Conservation (phyloP, 2,797 vertebrate genomes). For the Poecilia gillii region DNA sequence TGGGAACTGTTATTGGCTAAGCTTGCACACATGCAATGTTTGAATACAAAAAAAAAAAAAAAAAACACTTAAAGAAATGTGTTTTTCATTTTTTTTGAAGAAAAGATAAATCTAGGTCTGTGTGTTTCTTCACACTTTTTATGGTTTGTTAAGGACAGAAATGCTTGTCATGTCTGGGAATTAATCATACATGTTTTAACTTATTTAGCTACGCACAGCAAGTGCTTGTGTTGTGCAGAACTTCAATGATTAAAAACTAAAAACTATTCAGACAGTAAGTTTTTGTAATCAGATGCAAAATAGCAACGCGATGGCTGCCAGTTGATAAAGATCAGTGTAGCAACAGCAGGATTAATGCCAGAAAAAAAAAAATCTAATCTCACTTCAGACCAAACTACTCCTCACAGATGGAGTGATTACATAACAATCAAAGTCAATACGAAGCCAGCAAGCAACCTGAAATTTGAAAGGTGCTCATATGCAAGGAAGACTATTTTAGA, state of each 20-base stretch:
- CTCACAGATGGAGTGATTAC: constrained; percentile 58
- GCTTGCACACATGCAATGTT: constrained; percentile 34
- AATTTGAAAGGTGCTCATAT: constrained; percentile 12
- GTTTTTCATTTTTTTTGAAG: background rate
- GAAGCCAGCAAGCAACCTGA: constrained; percentile 16
- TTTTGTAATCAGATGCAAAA: background rate
- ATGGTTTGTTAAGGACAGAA: background rate
- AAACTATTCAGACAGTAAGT: background rate
- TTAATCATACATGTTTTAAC: background rate
- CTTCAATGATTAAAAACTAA: background rate
- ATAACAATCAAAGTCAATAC: constrained; percentile 42
- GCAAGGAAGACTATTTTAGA: constrained; percentile 9
- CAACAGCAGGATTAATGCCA: constrained; percentile 44
- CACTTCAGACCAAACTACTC: constrained; percentile 37
- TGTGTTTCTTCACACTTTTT: background rate
- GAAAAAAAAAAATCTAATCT: constrained; percentile 51
- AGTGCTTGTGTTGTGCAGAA: background rate
- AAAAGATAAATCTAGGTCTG: background rate
- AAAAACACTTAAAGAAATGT: background rate
- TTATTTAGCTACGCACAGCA: background rate
- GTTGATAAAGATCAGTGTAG: constrained; percentile 40
- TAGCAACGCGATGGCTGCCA: constrained; percentile 1
- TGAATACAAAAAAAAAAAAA: background rate
- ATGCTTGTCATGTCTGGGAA: background rate
- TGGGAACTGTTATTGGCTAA: constrained; percentile 11